These are phyloP conservation scores for Tinamus major DNA, from an alignment of 2,797 vertebrate genomes.

Conservation along the genomic window DNA sequence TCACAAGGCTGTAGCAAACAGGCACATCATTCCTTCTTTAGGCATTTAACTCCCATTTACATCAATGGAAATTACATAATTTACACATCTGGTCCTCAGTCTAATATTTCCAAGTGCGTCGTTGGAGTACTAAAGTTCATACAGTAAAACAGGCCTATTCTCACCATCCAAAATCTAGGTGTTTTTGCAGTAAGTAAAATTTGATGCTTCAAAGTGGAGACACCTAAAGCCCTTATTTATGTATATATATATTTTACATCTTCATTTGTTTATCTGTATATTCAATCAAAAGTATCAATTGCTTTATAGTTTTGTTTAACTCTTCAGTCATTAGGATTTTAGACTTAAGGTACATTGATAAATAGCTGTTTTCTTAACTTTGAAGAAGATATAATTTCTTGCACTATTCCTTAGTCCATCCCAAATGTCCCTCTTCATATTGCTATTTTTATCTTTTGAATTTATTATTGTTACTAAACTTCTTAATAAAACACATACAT, in stretches of 20 bases:
- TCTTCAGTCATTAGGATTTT: not conserved
- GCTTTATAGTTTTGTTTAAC: not conserved
- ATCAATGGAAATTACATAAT: constrained; percentile 52
- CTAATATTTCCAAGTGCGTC: not conserved
- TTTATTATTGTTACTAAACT: not conserved
- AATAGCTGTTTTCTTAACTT: not conserved
- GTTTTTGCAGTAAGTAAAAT: not conserved
- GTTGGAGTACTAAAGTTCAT: not conserved
- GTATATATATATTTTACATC: not conserved
- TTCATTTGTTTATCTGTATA: not conserved
- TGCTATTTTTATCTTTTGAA: not conserved
- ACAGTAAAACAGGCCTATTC: not conserved
- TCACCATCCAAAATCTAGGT: not conserved
- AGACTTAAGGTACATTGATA: not conserved
- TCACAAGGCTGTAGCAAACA: not conserved
- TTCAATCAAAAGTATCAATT: not conserved
- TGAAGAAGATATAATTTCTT: not conserved
- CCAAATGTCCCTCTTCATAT: not conserved
- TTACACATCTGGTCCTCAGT: not conserved
- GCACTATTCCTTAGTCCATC: not conserved
- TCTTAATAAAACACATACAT: not conserved
- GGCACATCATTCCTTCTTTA: not conserved
- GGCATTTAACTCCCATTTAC: constrained; percentile 5
- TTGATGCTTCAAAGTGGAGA: not conserved
- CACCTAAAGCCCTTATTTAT: not conserved